Conservation (phyloP, 2,113 vertebrate species). For the Tretioscincus oriximinensis region DNA sequence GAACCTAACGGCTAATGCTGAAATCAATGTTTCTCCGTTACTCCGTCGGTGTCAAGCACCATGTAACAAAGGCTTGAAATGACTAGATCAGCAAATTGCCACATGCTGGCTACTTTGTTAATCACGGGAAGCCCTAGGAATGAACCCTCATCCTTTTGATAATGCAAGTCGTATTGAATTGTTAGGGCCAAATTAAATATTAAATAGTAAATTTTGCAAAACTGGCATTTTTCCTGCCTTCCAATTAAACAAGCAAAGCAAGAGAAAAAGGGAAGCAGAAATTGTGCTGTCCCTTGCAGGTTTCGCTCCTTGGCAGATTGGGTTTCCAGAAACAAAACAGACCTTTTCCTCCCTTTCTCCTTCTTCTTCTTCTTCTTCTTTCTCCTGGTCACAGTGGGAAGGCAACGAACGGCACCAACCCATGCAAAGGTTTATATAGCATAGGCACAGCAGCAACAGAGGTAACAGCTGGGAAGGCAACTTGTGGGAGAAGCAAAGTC, state of each 20-base stretch:
- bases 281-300: conserved; percentile 5
- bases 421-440: background rate
- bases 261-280: background rate
- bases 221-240: conserved; percentile 19
- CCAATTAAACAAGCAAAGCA: conserved; percentile 10
- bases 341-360: background rate
- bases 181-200: conserved; percentile 61
- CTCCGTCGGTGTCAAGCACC: conserved; percentile 31
- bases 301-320: background rate
- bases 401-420: background rate
- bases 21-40: conserved; percentile 74
- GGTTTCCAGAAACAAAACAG: background rate
- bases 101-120: conserved; percentile 56
- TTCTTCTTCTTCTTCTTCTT: background rate
- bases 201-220: conserved; percentile 51
- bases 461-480: too few relatives aligned
- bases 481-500: background rate
- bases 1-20: conserved; percentile 62
- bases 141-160: conserved; percentile 25
- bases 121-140: conserved; percentile 56
- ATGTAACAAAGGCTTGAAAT: conserved; percentile 32
- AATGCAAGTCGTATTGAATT: conserved; percentile 51
- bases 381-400: background rate
- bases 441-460: too few relatives aligned
- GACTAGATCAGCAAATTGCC: conserved; percentile 52